Conservation (phyloP, 2,113 vertebrate species). For the Mungos mungo region DNA sequence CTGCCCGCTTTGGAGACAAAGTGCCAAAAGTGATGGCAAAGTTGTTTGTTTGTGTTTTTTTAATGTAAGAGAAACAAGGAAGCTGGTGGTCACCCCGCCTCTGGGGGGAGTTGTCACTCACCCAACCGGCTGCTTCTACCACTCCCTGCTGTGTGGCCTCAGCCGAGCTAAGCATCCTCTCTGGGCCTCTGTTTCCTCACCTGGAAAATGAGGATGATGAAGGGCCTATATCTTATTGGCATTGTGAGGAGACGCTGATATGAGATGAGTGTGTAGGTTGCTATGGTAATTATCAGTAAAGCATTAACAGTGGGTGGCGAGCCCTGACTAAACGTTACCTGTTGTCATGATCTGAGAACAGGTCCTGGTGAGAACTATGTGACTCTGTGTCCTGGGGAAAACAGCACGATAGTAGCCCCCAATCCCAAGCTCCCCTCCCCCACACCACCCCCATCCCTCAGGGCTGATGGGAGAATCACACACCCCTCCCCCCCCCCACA, state of each 20-base stretch:
- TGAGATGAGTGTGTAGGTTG: neutral
- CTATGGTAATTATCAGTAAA: neutral
- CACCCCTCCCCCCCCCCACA: neutral
- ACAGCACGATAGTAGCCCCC: neutral
- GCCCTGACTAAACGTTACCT: neutral
- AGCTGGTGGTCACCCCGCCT: neutral
- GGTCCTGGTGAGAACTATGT: neutral
- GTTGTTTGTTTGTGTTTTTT: neutral
- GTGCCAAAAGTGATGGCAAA: neutral
- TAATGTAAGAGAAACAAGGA: neutral
- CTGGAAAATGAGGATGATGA: neutral
- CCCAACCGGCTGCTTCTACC: neutral
- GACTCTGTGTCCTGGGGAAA: neutral
- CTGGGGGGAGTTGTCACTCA: neutral
- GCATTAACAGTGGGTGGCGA: neutral
- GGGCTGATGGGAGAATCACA: neutral
- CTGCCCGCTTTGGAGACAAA: fast-evolving
- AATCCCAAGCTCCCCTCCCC: too few species aligned
- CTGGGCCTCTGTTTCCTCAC: neutral
- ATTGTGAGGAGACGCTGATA: neutral
- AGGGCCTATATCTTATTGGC: neutral
- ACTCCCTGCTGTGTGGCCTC: neutral
- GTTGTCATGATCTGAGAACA: neutral
- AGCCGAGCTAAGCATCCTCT: neutral
- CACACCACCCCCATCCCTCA: too few species aligned